Evolutionary conservation across 2,888 invertebrate genomes (phyloP), one percentile per base, ranked within the genome.

Genomic region (Tubiluchus corallicola): DNA sequence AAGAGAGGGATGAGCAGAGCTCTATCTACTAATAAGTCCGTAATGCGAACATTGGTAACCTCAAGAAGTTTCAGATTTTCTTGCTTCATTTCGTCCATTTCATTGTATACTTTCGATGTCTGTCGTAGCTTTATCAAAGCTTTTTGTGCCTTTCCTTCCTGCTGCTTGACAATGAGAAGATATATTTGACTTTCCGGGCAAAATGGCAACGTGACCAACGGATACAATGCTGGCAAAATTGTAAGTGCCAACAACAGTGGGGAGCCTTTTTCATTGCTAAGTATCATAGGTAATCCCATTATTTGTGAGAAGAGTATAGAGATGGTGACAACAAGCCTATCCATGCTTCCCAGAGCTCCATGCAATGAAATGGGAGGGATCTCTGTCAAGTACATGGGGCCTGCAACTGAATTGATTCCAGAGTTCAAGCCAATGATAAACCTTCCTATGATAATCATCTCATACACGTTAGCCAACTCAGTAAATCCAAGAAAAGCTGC

Each of bases 161-260:
- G 81, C 63, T 87, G 83, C 61, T 83, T 81, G 50, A 85, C 85
- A 60, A 94, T 84, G 61, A 92, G 78, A 67, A 94, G 74, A 72
- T 88, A 92, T 62, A 88, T 74, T 43, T 92, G 94, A 55, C 87
- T 88, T 68, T 94, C 92, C 38, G 92, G 90, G 68, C 92, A 92
- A 56, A 90, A 78, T 49, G 92, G 90, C 66, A 94, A 74, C 59
- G 88, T 72, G 56, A 88, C 67, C 61, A 90, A 72, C 71, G 94
- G 92, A 58, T 92, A 70, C 57, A 87, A 75, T 56, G 88, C 83
- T 53, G 90, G 90, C 64, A 83, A 79, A 57, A 87, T 77, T 56
- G 88, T 82, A 57, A 90, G n/a, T n/a, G n/a, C 65, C 29, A 88
- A 66, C 2, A 85, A 68, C 53, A 74, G 68, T 0, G 82, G 84